Base-by-base conservation (phyloP, 2,888 invertebrate genomes). In the Leptopilina myrica region DNA sequence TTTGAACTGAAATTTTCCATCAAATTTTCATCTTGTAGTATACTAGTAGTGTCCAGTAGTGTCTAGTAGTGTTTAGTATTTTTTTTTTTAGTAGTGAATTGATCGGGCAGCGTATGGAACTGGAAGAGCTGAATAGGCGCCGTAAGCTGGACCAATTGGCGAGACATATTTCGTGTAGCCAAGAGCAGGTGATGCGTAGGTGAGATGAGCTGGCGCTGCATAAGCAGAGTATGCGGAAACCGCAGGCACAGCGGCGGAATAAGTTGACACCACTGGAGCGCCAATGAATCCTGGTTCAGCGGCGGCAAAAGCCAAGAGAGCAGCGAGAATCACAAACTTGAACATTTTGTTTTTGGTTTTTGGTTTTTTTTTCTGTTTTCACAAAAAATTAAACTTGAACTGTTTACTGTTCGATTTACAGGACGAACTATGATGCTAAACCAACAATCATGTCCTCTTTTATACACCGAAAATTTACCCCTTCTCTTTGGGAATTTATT, bases 201-300 rank as follows among this genome's bases (percentile, higher is more conserved):
- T 90, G 4, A 90, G 92, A 12, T 89, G 92, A 53, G 89, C 92
- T 78, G 88, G 80, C 40, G 83, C 80, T 66, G 80, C 80, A 64
- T 73, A 79, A 15, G 62, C 43, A 12, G 64, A 26, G 65, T 76
- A 78, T 64, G 77, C 79, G 11, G 73, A 85, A 62, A 86, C 83
- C 12, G 89, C 76, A 33, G 90, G 85, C 11, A 90, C 90, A 5
- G 79, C 77, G 15, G 79, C 65, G 12, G 46, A 12, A 79, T 8
- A 83, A 80, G 49, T 89, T n/a, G 85, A 83, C n/a, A 80, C 77
- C 81, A 92, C 88, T 65, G 91, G 84, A 33, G 80, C 76, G 33
- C 81, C 80, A 20, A 80, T 82, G 62, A 85, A 90, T 78, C 87
- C 90, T 26, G 91, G 92, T 81, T 88, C 92, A 87, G 93, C 93